Evolutionary conservation across 2,797 vertebrate genomes (phyloP), one percentile per base, ranked within the genome.

Genomic region (Octomys mimax): DNA sequence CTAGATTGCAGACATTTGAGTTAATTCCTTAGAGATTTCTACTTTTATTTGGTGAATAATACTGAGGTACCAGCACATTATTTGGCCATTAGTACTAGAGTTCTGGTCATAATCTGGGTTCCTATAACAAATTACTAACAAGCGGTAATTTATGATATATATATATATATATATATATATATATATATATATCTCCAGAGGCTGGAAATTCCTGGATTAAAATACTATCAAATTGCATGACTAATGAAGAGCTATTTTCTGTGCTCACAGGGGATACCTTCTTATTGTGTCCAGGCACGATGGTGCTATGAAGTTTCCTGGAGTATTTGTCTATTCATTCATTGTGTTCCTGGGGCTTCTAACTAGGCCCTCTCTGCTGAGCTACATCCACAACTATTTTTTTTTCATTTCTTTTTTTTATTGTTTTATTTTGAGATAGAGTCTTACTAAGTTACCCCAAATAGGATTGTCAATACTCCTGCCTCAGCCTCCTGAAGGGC

Each of bases 281-380:
- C 2, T 42, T 10, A 33, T 28, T 33, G 19, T 59, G 7, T 33
- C 0, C 0, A 1, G 26, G 33, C 13, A n/a, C 4, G 8, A 13
- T 33, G 52, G 16, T 26, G 4, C 13, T 46, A 46, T 6, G 28
- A 12, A 70, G 36, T 10, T 61, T 24, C n/a, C 36, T 61, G 8
- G 19, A 11, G 31, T 79, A 54, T 54, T 79, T 79, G 21, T n/a
- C 52, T 54, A 54, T 33, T 33, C 31, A 49, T 33, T 78, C 9
- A 33, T 19, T 49, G 8, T n/a, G 18, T 19, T 54, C 18, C 31
- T 31, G 49, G 46, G 46, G 28, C 13, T 33, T 78, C 7, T 33
- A 33, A 3, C 7, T 79, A 54, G 31, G 28, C 14, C 28, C 1
- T n/a, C 9, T 19, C 31, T n/a, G 31, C 4, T 79, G 31, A 78